Evolutionary conservation across 1,140 invertebrate species (phyloP).

Genomic region (Macrobrachium nipponense): DNA sequence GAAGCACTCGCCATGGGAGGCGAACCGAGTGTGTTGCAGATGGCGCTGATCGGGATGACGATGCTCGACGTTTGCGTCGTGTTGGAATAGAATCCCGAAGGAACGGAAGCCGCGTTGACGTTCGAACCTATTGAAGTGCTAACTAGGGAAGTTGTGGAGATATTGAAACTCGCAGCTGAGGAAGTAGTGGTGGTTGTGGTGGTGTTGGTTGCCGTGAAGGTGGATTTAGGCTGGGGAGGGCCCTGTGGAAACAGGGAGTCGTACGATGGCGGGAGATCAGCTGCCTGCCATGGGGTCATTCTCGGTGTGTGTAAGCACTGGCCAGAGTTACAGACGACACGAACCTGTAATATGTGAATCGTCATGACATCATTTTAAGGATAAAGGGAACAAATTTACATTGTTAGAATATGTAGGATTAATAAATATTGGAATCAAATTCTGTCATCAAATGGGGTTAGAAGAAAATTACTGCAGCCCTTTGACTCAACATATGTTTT

Average conservation of each 20-base stretch:
- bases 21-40: slow-evolving; percentile 10
- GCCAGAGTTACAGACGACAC: slow-evolving; percentile 60
- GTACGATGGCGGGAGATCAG: slow-evolving; percentile 56
- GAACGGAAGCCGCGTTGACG: background rate
- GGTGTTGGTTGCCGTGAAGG: slow-evolving; percentile 10
- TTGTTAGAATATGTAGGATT: no score
- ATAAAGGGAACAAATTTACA: no score
- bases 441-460: no score
- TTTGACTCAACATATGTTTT: no score
- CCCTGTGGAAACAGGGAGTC: slow-evolving; percentile 59
- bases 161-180: slow-evolving; percentile 29
- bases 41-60: slow-evolving; percentile 37
- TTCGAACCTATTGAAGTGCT: slow-evolving; percentile 8
- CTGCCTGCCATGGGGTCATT: background rate
- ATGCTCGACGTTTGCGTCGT: slow-evolving; percentile 28
- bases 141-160: slow-evolving; percentile 35
- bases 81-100: background rate
- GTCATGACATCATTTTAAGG: background rate
- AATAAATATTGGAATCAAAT: no score
- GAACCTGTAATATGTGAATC: slow-evolving; percentile 42
- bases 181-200: slow-evolving; percentile 7
- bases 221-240: slow-evolving; percentile 34
- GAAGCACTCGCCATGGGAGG: background rate
- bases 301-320: slow-evolving; percentile 26
- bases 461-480: no score